phyloP scores from a whole-genome alignment of 1,140 invertebrate species.

The Atta cephalotes region DNA sequence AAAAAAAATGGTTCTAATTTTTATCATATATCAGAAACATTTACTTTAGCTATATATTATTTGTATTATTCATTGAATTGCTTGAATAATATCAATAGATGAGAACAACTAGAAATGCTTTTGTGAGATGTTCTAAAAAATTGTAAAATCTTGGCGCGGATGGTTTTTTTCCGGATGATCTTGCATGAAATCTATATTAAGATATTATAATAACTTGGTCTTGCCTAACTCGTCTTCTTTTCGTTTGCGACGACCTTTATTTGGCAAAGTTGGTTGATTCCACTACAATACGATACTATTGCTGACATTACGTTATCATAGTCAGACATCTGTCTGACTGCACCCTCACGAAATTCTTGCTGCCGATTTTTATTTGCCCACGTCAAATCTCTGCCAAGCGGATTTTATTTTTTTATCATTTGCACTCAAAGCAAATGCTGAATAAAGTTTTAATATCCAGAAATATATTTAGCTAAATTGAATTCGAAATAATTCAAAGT shows the following conservation, averaged over 20 bases:
- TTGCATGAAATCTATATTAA: slow-evolving; percentile 17
- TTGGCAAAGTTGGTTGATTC: slow-evolving; percentile 72
- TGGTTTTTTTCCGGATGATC: slow-evolving; percentile 16
- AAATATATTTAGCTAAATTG: background rate
- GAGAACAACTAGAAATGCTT: background rate
- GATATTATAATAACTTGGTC: slow-evolving; percentile 51
- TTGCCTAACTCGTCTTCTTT: slow-evolving; percentile 68
- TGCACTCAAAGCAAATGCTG: background rate
- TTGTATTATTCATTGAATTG: background rate
- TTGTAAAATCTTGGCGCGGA: background rate
- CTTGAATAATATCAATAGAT: background rate
- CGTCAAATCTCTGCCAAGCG: slow-evolving; percentile 4
- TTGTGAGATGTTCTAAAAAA: background rate
- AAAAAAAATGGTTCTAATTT: background rate
- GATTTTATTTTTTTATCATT: background rate
- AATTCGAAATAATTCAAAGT: background rate
- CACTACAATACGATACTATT: slow-evolving; percentile 71
- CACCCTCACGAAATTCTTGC: background rate
- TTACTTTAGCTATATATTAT: background rate
- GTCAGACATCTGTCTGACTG: slow-evolving; percentile 69
- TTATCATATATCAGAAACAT: background rate
- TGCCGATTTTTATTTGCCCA: background rate
- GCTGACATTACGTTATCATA: slow-evolving; percentile 74
- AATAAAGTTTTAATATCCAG: background rate
- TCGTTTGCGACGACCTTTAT: slow-evolving; percentile 54